Evolutionary conservation across 2,888 invertebrate species (phyloP).

Genomic region (Hipparchia semele): DNA sequence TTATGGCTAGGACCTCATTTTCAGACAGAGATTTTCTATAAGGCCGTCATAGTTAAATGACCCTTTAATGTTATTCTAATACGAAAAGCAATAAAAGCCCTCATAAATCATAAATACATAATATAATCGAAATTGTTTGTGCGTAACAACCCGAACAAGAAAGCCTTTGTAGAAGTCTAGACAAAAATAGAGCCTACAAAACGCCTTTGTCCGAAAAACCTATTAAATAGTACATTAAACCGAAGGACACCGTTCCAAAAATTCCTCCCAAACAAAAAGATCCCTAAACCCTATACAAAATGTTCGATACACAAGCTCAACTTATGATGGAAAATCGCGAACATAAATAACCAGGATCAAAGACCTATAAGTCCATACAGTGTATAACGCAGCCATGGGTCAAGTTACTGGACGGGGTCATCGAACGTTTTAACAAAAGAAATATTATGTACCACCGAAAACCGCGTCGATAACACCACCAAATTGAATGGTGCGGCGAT

Average conservation of each 20-base stretch:
- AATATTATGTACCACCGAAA: constrained; percentile 48
- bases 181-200: constrained; percentile 37
- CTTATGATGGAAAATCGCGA: constrained; percentile 39
- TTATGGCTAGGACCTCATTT: too few relatives aligned
- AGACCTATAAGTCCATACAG: constrained; percentile 34
- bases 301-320: constrained; percentile 42
- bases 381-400: constrained; percentile 28
- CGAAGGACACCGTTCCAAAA: constrained; percentile 51
- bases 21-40: neutral
- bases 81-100: neutral
- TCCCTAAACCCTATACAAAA: constrained; percentile 35
- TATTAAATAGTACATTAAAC: constrained; percentile 46
- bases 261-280: constrained; percentile 43
- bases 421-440: constrained; percentile 55
- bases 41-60: neutral
- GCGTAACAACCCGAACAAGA: constrained; percentile 23
- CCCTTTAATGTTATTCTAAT: constrained; percentile 6
- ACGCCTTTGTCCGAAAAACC: constrained; percentile 44
- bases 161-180: constrained; percentile 41
- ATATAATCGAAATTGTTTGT: constrained; percentile 16
- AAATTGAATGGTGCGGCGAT: constrained; percentile 31
- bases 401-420: constrained; percentile 44
- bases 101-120: constrained; percentile 14
- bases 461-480: constrained; percentile 32
- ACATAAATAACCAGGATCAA: constrained; percentile 27